Evolutionary conservation across 2,888 invertebrate genomes (phyloP), one percentile per base, ranked within the genome.

Genomic region (Ichneumoninae sp.): DNA sequence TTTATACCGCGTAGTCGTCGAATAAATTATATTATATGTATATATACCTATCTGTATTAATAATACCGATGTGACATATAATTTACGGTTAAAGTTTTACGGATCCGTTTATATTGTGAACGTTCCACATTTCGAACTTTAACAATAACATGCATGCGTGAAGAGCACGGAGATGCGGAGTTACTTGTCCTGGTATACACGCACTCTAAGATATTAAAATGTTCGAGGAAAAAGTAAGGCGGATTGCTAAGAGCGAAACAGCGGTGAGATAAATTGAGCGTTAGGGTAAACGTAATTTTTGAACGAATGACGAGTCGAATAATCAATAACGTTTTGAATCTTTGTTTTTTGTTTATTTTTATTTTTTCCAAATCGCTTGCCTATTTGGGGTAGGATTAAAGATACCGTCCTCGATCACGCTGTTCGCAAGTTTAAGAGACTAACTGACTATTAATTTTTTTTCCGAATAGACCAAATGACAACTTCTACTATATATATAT

Each of bases 1-100:
- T 85, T 85, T 75, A 85, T 82, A 75, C 70, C 77, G 54, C 69
- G 88, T 81, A 87, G 71, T 76, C 77, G 81, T 77, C 82, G 75
- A 63, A 87, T 85, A 88, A 87, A 87, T 87, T 87, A 90, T 91
- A 88, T 89, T 89, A 88, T 86, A 87, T 89, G 87, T 91, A 90
- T 88, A 90, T 88, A 89, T 87, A 89, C 78, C 75, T 87, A 80
- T 60, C 82, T 88, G 85, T 87, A 87, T 88, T 83, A 87, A 87
- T 86, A 77, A 71, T 60, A 82, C 47, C 57, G 85, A 87, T 74
- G 87, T 87, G 84, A 88, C 86, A 88, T 82, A 81, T 85, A 83
- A 79, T 84, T 87, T 83, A 83, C 65, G 81, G 84, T 86, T 83
- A 73, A 84, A 83, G 81, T 83, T 87, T 75, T 84, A 81, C 78